A percentile compares a stretch with the other conserved stretches of the same genome.
Conservation (phyloP, 64 coral and sea anemone genomes). For the Montipora cactus region DNA sequence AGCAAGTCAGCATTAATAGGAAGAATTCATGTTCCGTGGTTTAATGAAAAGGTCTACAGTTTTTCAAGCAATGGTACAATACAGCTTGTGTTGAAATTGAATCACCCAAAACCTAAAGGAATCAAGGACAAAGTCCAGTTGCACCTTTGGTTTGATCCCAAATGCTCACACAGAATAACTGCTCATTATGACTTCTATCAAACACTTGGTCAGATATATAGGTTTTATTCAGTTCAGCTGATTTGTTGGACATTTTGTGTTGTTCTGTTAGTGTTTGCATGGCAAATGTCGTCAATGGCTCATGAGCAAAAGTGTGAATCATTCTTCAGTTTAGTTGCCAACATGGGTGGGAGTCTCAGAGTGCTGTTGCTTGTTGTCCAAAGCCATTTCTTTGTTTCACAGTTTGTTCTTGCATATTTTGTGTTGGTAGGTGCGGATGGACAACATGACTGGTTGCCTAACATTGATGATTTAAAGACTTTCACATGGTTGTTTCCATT, state of each 20-base stretch:
- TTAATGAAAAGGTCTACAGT: conserved; percentile 85
- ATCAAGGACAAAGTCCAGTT: conserved; percentile 65
- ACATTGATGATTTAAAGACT: conserved; percentile 83
- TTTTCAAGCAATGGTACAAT: conserved; percentile 61
- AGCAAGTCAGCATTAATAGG: conserved; percentile 48
- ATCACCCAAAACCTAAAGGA: conserved; percentile 82
- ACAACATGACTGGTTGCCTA: conserved; percentile 89
- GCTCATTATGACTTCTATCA: conserved; percentile 68
- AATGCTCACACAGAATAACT: conserved; percentile 85
- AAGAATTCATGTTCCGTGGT: conserved; percentile 93
- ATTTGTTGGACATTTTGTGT: conserved; percentile 83
- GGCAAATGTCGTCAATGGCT: conserved; percentile 83
- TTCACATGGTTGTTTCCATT: conserved; percentile 91
- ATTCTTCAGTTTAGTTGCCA: conserved; percentile 80
- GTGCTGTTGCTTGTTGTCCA: conserved; percentile 80
- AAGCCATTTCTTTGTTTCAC: conserved; percentile 88
- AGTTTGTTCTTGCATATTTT: conserved; percentile 86
- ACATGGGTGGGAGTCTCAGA: conserved; percentile 74
- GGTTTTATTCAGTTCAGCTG: conserved; percentile 83
- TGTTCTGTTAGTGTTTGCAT: conserved; percentile 81
- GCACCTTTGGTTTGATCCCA: conserved; percentile 78
- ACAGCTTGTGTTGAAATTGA: conserved; percentile 79
- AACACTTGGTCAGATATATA: conserved; percentile 85
- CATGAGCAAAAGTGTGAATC: conserved; percentile 67
- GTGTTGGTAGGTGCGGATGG: conserved; percentile 68